Percentiles rank a stretch among this genome's conserved stretches.
These are phyloP conservation scores for Premnoplex brunnescens DNA, from an alignment of 2,797 vertebrate species.

Conservation along the genomic window DNA sequence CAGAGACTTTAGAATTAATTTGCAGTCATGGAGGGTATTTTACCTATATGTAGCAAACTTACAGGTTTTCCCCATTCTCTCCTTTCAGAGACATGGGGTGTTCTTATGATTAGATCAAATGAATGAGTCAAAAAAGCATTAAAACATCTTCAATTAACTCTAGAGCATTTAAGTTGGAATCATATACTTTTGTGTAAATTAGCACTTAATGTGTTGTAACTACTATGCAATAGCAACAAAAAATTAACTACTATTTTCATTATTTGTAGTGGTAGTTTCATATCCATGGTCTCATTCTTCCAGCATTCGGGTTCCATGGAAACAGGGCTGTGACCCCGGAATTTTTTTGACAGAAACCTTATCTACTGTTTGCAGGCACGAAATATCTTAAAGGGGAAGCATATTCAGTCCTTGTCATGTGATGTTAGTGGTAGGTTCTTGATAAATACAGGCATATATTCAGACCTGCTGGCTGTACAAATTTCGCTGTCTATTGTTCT, in stretches of 20 bases:
- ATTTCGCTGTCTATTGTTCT: not conserved
- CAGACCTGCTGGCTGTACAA: not conserved
- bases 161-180: not conserved
- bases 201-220: not conserved
- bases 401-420: not conserved
- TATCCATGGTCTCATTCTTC: not conserved
- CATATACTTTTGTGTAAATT: not conserved
- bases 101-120: not conserved
- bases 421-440: not conserved
- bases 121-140: not conserved
- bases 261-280: not conserved
- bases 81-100: not conserved
- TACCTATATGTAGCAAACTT: not conserved
- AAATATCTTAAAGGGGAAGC: not conserved
- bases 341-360: not conserved
- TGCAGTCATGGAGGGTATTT: fast-evolving
- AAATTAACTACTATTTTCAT: not conserved
- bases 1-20: not conserved
- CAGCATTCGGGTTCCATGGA: not conserved
- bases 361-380: not conserved
- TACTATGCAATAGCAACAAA: not conserved
- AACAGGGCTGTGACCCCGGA: not conserved
- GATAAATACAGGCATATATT: not conserved
- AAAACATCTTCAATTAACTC: not conserved
- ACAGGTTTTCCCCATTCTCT: not conserved